A percentile compares a stretch with the other conserved stretches of the same genome.
phyloP scores from a whole-genome alignment of 2,113 vertebrate species.

The Pundamilia nyererei region DNA sequence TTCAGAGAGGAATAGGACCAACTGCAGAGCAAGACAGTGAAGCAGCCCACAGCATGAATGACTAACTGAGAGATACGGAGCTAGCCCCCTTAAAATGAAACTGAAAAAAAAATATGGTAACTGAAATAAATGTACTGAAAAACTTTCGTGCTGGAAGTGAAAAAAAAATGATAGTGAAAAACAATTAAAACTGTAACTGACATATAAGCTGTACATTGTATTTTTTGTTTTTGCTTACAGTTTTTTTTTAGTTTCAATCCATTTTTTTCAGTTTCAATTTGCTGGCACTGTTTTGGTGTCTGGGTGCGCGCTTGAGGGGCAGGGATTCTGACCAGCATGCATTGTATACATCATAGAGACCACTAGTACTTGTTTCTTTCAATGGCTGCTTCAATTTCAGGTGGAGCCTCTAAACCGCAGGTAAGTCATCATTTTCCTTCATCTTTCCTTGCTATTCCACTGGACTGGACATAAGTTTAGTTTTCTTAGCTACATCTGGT shows the following conservation, averaged over 20 bases:
- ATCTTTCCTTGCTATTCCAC: background rate
- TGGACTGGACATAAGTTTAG: background rate
- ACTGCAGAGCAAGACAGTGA: background rate
- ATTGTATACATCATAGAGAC: background rate
- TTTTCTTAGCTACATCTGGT: background rate
- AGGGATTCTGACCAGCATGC: background rate
- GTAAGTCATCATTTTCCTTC: background rate
- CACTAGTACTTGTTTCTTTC: background rate
- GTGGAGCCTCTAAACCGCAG: background rate
- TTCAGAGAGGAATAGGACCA: background rate
- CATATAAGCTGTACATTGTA: background rate
- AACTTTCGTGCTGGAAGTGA: background rate
- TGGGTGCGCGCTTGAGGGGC: background rate
- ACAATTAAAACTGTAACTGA: background rate
- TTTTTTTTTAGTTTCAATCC: background rate
- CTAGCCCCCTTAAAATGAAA: background rate
- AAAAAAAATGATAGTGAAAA: background rate
- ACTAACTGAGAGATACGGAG: background rate
- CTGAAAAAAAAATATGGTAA: background rate
- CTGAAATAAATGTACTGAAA: background rate
- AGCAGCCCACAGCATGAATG: background rate
- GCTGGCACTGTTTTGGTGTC: background rate
- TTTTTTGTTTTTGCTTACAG: background rate
- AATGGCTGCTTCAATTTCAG: background rate
- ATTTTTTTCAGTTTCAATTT: background rate